These are phyloP conservation scores for Drosophila athabasca DNA, from an alignment of 1,140 invertebrate species.

Conservation along the genomic window DNA sequence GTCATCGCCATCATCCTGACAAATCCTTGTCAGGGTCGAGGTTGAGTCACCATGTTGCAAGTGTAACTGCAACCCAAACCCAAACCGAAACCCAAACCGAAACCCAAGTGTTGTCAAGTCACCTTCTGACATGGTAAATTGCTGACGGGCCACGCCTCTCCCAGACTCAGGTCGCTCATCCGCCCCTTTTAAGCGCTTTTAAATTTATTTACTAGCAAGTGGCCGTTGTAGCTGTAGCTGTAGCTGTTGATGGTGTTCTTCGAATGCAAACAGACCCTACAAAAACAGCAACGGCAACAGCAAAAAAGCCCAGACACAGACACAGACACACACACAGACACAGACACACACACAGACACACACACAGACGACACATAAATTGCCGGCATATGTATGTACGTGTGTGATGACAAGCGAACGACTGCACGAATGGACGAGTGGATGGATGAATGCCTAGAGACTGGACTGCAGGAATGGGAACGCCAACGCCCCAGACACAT, in stretches of 20 bases:
- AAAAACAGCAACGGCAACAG: not conserved
- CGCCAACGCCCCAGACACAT: constrained; percentile 14
- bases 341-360: constrained; percentile 60
- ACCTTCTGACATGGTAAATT: constrained; percentile 69
- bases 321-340: constrained; percentile 33
- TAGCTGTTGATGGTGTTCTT: constrained; percentile 13
- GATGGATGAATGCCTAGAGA: not conserved
- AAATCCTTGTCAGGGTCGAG: not conserved
- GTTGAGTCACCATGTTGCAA: constrained; percentile 6
- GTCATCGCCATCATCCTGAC: constrained; percentile 47
- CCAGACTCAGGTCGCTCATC: constrained; percentile 10
- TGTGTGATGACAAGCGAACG: constrained; percentile 70
- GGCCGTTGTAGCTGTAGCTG: not conserved
- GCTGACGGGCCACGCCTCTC: constrained; percentile 40
- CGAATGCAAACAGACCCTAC: constrained; percentile 11
- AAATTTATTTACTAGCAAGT: constrained; percentile 75
- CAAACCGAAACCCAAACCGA: constrained; percentile 10
- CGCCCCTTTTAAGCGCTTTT: constrained; percentile 65
- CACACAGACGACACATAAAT: constrained; percentile 69
- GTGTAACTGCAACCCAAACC: constrained; percentile 1
- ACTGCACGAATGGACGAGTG: constrained; percentile 29
- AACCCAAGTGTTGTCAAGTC: constrained; percentile 64
- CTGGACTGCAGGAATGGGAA: constrained; percentile 22
- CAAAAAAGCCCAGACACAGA: constrained; percentile 28
- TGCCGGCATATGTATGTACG: constrained; percentile 75